phyloP scores from a whole-genome alignment of 2,113 vertebrate species.

The Pteruthius melanotis region DNA sequence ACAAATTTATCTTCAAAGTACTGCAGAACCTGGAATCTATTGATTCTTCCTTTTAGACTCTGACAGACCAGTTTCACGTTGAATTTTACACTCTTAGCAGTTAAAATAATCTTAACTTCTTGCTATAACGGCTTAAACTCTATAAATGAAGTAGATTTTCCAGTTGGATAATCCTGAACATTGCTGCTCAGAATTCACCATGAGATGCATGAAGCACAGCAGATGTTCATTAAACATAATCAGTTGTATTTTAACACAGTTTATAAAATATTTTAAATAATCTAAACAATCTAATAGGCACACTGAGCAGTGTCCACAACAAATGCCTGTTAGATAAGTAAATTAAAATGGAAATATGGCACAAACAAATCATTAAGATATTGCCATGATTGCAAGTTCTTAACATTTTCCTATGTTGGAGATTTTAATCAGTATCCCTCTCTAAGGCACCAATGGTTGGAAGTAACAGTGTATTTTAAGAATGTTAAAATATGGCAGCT shows the following conservation, averaged over 20 bases:
- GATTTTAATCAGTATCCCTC: neutral
- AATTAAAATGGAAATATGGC: neutral
- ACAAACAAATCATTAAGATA: neutral
- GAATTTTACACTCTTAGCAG: neutral
- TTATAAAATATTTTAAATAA: conserved; percentile 18
- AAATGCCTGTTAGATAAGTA: neutral
- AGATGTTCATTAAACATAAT: conserved; percentile 44
- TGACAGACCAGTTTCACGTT: neutral
- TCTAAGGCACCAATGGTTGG: neutral
- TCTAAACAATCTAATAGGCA: neutral
- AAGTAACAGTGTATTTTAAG: neutral
- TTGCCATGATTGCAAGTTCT: neutral
- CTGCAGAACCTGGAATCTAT: neutral
- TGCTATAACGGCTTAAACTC: conserved; percentile 32
- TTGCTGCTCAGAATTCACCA: neutral
- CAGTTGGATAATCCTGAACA: conserved; percentile 34
- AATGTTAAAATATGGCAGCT: neutral
- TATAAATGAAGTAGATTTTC: conserved; percentile 53
- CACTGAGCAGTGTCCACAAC: neutral
- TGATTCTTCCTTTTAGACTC: neutral
- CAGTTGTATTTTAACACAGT: neutral
- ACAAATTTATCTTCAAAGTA: neutral
- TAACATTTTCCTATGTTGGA: neutral
- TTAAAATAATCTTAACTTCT: conserved; percentile 2
- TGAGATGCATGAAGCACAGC: conserved; percentile 13